A percentile compares a stretch with the other conserved stretches of the same genome.
phyloP scores from a whole-genome alignment of 2,888 invertebrate species.

The Zelleria hepariella region DNA sequence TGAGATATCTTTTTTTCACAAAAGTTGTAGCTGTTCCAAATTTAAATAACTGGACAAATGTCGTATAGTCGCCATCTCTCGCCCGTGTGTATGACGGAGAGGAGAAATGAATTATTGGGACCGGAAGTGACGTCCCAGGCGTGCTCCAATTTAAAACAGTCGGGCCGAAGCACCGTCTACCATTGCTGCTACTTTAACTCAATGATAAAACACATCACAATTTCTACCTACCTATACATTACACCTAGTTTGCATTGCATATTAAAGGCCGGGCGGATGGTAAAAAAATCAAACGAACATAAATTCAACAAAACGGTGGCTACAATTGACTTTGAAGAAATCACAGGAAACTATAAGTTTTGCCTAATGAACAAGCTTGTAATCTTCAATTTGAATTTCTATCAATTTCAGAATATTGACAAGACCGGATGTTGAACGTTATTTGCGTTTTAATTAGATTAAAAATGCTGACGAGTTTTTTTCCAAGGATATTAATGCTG shows the following conservation, averaged over 20 bases:
- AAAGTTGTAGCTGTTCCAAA: slow-evolving; percentile 52
- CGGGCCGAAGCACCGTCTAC: slow-evolving; percentile 7
- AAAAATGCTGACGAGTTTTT: slow-evolving; percentile 39
- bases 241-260: background rate
- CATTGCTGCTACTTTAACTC: background rate
- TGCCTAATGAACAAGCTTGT: background rate
- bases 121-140: slow-evolving; percentile 66
- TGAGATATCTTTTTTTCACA: background rate
- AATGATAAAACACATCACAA: background rate
- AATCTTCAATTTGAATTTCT: slow-evolving; percentile 53
- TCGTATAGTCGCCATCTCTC: slow-evolving; percentile 56
- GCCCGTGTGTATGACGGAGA: slow-evolving; percentile 56
- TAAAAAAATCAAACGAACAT: background rate
- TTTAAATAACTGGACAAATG: slow-evolving; percentile 55
- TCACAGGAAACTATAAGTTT: slow-evolving; percentile 44
- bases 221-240: background rate
- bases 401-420: slow-evolving; percentile 46
- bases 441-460: slow-evolving; percentile 59
- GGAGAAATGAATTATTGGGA: slow-evolving; percentile 66
- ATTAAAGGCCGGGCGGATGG: background rate
- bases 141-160: slow-evolving; percentile 62
- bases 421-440: slow-evolving; percentile 41
- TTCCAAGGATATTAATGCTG: background rate
- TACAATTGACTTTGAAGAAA: slow-evolving; percentile 26
- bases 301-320: too few relatives aligned